Conservation (phyloP, 1,140 invertebrate genomes). For the Dreissena polymorpha region DNA sequence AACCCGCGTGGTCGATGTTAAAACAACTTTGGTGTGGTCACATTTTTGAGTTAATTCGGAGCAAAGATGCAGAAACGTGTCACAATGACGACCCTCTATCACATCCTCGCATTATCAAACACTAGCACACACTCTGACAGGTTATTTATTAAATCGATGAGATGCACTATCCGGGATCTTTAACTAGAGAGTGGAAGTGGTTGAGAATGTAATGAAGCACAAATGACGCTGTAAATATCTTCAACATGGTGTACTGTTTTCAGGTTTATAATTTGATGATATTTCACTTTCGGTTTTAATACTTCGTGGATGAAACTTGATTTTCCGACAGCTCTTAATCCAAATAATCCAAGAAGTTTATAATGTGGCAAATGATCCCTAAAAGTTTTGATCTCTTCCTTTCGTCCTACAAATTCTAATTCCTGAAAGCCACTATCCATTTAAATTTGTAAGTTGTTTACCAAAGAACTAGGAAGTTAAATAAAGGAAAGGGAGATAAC, state of each 20-base stretch:
- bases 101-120: conserved; percentile 44
- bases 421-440: too few relatives aligned
- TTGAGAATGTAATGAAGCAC: not conserved
- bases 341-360: conserved; percentile 35
- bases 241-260: not conserved
- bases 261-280: not conserved
- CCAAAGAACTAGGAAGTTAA: not conserved
- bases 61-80: conserved; percentile 6
- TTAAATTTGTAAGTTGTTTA: not conserved
- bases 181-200: too few relatives aligned
- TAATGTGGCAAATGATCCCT: not conserved
- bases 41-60: not conserved
- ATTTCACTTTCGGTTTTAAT: not conserved
- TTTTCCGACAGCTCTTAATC: conserved; percentile 39
- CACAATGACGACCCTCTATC: not conserved
- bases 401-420: not conserved
- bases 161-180: not conserved
- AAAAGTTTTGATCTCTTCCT: not conserved
- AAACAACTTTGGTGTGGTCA: not conserved
- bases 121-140: not conserved
- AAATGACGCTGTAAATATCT: not conserved
- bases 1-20: conserved; percentile 29
- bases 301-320: conserved; percentile 14
- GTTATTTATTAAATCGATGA: not conserved
- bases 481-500: too few relatives aligned